Evolutionary conservation across 2,888 invertebrate species (phyloP), one percentile per base, ranked within the genome.

Genomic region (Acrocyrtus sp.): DNA sequence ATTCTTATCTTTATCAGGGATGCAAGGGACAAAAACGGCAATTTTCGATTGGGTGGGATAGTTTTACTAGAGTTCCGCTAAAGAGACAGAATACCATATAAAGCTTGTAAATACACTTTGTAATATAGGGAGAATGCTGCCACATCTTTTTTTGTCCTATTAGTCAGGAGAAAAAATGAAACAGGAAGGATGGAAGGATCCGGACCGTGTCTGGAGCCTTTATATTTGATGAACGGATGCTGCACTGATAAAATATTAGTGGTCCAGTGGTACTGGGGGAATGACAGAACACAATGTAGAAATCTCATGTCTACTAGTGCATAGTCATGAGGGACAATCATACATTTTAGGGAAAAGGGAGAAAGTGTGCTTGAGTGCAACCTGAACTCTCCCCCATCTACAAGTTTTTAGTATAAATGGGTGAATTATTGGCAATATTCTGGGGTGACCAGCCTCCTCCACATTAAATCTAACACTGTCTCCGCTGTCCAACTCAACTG

Each of bases 351-450:
- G 26, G 26, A 56, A 56, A 39, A 29, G 17, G 15, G n/a, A 34
- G 19, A 53, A 53, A 29, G 56, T 27, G 53, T 29, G 15, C 29
- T 19, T 10, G 34, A 56, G 1, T 29, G 39, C 56, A 56, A 56
- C 22, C 39, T 19, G 15, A 10, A 39, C 17, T 19, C 34, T 56
- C 41, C 41, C 56, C 56, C 56, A 39, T 56, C 34, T 34, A 5
- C 34, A 34, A 34, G 34, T 34, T 34, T 34, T 12, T 5, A 34
- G 34, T 53, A 27, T 43, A 56, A 65, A 65, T 65, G 22, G 65
- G 65, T 65, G 54, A 65, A 65, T 65, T 65, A 65, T 65, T 65
- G 66, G 50, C 57, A 50, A 50, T 57, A 53, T 66, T 66, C 57
- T 47, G 34, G 5, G 47, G 27, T 19, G 48, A 27, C 56, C 57